Evolutionary conservation across 2,888 invertebrate genomes (phyloP), one percentile per base, ranked within the genome.

Genomic region (Stenurella melanura): DNA sequence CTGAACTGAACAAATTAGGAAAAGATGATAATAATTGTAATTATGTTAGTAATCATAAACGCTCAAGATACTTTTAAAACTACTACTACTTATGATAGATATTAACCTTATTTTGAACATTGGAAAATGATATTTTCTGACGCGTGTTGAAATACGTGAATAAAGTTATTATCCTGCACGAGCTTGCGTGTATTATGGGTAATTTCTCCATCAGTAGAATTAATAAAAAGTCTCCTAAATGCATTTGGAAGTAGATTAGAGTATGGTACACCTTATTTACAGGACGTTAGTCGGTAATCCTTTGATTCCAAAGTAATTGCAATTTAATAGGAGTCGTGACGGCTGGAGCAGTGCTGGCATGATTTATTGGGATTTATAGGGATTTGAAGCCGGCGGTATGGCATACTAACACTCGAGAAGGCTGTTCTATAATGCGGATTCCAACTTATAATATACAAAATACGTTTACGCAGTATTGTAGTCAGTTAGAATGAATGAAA

Each of bases 241-340:
- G 63, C 34, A 72, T 50, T 63, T 60, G 63, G 63, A 18, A 72
- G 61, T 72, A 26, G 50, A 72, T 72, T 63, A 72, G 26, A 38
- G 26, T 17, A 50, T 56, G 21, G 72, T 54, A 54, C 58, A 50
- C 72, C 63, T 63, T 72, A 72, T 58, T 54, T 72, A 61, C 63
- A 63, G 63, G 30, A 72, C 50, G 63, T 17, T 30, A 63, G 54
- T 72, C 61, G 58, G 63, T 63, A 72, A 72, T 72, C 72, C 72
- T 72, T 72, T 72, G 72, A 72, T 72, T 30, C 72, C 72, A 63
- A 72, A 72, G 72, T 72, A 72, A 72, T 72, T 72, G 72, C 72
- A 50, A 30, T 72, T 17, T 72, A 72, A 72, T 72, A 50, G 72
- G 72, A 72, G 72, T 63, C 63, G 72, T 72, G 72, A 54, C 61